Conservation (phyloP, 2,113 vertebrate genomes). For the Piaya cayana region DNA sequence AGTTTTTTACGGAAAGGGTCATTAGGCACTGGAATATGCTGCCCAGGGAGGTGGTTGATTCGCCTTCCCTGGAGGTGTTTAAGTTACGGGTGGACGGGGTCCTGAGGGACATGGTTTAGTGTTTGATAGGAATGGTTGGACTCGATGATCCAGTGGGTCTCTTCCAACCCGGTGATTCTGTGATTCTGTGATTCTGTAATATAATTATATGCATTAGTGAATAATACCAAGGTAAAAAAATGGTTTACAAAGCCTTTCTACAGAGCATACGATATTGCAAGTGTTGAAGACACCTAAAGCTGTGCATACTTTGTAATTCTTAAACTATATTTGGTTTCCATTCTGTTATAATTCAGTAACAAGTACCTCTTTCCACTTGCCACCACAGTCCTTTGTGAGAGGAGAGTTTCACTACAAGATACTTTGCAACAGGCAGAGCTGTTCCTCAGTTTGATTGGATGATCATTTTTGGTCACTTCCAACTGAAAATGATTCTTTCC, state of each 20-base stretch:
- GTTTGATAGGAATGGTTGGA: no score
- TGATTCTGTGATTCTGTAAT: no score
- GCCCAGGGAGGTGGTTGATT: no score
- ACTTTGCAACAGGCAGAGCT: rapidly evolving
- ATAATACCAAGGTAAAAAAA: background rate
- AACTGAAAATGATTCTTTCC: background rate
- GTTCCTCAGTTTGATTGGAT: background rate
- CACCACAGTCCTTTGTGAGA: background rate
- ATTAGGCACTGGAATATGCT: no score
- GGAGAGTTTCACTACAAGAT: background rate
- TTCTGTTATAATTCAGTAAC: background rate
- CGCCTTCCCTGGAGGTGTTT: no score
- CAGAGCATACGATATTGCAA: background rate
- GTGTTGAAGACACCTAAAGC: background rate
- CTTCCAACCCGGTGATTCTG: no score
- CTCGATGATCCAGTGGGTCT: no score
- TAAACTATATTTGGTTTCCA: background rate
- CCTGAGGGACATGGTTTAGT: no score
- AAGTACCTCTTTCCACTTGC: background rate
- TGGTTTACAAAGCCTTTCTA: background rate
- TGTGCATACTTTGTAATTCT: background rate
- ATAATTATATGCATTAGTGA: background rate
- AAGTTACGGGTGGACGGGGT: no score
- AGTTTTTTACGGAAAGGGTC: no score
- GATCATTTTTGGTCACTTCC: background rate